Conservation (phyloP, 1,140 invertebrate genomes). For the Pemphigus obesinymphae region DNA sequence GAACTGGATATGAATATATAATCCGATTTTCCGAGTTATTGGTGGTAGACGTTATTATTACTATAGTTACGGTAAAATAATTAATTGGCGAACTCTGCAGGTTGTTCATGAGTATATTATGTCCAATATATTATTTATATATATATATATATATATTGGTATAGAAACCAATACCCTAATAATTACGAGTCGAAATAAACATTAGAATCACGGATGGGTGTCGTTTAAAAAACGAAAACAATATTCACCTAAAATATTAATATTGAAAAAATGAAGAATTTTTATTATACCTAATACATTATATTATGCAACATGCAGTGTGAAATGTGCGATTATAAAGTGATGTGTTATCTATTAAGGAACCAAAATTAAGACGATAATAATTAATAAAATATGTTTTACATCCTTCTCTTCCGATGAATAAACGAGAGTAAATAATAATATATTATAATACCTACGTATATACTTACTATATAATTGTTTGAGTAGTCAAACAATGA, state of each 20-base stretch:
- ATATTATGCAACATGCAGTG: neutral
- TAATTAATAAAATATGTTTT: conserved; percentile 5
- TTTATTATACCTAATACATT: neutral
- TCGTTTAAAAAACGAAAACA: too few species aligned
- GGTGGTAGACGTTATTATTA: too few species aligned
- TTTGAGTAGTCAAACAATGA: neutral
- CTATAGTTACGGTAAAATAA: neutral
- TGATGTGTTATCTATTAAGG: too few species aligned
- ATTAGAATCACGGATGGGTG: too few species aligned
- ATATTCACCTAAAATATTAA: too few species aligned
- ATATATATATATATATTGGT: too few species aligned
- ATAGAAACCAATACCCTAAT: too few species aligned
- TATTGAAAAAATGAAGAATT: too few species aligned
- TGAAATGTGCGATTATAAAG: neutral
- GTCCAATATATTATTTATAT: too few species aligned
- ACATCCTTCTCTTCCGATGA: neutral
- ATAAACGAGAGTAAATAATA: neutral
- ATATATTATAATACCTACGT: too few species aligned
- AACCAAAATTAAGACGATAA: neutral
- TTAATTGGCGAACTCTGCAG: neutral
- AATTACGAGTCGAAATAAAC: too few species aligned
- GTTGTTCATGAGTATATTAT: too few species aligned
- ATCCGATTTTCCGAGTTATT: neutral
- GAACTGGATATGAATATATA: neutral
- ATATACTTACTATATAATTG: neutral